Evolutionary conservation across 2,888 invertebrate species (phyloP).

Genomic region (Geotrupes spiniger): DNA sequence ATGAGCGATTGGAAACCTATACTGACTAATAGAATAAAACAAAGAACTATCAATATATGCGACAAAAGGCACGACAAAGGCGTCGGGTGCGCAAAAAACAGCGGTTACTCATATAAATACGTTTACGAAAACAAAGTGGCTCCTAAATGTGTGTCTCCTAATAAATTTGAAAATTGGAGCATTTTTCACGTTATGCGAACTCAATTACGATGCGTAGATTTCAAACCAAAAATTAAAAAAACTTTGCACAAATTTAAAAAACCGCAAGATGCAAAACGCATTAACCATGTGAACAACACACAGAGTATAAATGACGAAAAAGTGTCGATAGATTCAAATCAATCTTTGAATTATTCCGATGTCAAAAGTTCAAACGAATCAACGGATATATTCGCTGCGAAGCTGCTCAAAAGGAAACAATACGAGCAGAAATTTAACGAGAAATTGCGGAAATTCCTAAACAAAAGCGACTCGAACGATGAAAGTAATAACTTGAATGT

Average conservation of each 20-base stretch:
- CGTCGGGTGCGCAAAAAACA: slow-evolving; percentile 40
- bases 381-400: no score
- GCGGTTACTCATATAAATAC: slow-evolving; percentile 47
- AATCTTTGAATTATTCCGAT: no score
- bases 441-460: no score
- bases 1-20: slow-evolving; percentile 64
- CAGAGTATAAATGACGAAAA: no score
- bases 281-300: no score
- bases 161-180: slow-evolving; percentile 57
- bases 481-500: no score
- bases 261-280: no score
- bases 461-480: no score
- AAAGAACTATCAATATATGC: slow-evolving; percentile 42
- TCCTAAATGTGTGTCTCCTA: slow-evolving; percentile 60
- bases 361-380: no score
- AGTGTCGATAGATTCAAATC: no score
- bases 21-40: slow-evolving; percentile 56
- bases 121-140: slow-evolving; percentile 58
- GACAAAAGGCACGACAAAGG: slow-evolving; percentile 43
- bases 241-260: not conserved
- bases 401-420: no score
- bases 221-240: slow-evolving; percentile 43
- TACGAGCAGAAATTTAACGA: no score
- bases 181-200: slow-evolving; percentile 63
- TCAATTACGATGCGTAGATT: slow-evolving; percentile 52